These are phyloP conservation scores for Tauraco hartlaubi DNA, from an alignment of 2,797 vertebrate species.

Conservation along the genomic window DNA sequence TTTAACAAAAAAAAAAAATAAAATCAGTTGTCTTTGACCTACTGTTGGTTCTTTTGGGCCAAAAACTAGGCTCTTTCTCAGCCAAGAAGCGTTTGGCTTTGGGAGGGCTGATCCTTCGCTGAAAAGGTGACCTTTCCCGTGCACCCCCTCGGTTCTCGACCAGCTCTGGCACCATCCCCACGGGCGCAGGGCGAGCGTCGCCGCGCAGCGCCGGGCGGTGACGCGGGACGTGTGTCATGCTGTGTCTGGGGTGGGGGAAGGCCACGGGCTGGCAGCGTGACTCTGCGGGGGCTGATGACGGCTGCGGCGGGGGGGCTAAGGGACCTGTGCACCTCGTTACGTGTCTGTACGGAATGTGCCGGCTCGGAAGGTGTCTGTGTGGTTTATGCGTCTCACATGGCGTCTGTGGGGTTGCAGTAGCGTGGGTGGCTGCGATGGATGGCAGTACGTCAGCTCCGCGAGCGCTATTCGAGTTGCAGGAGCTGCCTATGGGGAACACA, in stretches of 20 bases:
- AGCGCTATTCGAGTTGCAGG: conserved; percentile 75
- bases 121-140: conserved; percentile 45
- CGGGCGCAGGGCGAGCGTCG: background rate
- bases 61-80: conserved; percentile 55
- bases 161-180: conserved; percentile 31
- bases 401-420: conserved; percentile 74
- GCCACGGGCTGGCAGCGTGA: background rate
- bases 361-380: conserved; percentile 70
- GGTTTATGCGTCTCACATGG: conserved; percentile 73
- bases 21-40: conserved; percentile 34
- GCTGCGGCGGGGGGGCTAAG: conserved; percentile 23
- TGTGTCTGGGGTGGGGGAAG: background rate
- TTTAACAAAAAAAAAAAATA: background rate
- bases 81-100: conserved; percentile 23
- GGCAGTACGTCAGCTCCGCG: conserved; percentile 67
- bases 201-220: background rate
- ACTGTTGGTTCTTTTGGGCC: conserved; percentile 29
- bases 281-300: conserved; percentile 16
- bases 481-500: conserved; percentile 77
- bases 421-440: conserved; percentile 75
- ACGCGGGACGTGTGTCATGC: background rate
- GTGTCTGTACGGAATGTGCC: conserved; percentile 64
- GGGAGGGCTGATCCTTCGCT: conserved; percentile 44
- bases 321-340: conserved; percentile 54
- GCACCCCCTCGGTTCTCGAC: background rate